A percentile compares a stretch with the other conserved stretches of the same genome.
Conservation (phyloP, 2,797 vertebrate genomes). For the Amphiprion clarkii region DNA sequence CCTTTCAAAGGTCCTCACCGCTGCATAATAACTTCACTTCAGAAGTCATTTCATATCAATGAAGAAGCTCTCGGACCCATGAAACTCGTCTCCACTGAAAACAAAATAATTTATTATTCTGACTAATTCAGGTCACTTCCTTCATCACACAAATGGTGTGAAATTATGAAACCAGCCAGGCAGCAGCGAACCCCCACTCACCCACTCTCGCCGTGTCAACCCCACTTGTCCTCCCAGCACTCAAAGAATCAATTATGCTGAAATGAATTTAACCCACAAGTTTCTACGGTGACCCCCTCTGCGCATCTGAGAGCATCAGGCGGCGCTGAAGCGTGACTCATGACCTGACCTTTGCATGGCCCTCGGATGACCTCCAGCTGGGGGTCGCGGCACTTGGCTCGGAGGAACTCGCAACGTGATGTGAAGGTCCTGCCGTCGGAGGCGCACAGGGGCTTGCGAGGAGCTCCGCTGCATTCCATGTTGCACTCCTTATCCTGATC, state of each 20-base stretch:
- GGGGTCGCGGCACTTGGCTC: constrained; percentile 97
- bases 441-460: constrained; percentile 93
- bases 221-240: constrained; percentile 59
- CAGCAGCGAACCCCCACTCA: constrained; percentile 16
- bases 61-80: not conserved
- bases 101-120: constrained; percentile 1
- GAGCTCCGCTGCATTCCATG: constrained; percentile 89
- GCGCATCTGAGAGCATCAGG: constrained; percentile 59
- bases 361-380: constrained; percentile 94
- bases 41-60: constrained; percentile 22
- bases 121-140: constrained; percentile 17
- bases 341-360: constrained; percentile 95
- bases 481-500: constrained; percentile 97
- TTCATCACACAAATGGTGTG: constrained; percentile 43
- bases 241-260: constrained; percentile 82
- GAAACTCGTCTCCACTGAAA: constrained; percentile 16
- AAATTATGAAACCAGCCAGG: constrained; percentile 34
- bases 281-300: constrained; percentile 65
- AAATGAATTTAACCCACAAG: constrained; percentile 80
- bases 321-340: constrained; percentile 75
- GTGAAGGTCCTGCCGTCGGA: constrained; percentile 96
- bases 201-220: constrained; percentile 57
- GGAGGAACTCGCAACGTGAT: constrained; percentile 95
- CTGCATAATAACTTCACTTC: constrained; percentile 21
- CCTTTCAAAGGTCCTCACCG: constrained; percentile 10